Conservation (phyloP, 2,797 vertebrate species). For the Helicolenus hilgendorfi region DNA sequence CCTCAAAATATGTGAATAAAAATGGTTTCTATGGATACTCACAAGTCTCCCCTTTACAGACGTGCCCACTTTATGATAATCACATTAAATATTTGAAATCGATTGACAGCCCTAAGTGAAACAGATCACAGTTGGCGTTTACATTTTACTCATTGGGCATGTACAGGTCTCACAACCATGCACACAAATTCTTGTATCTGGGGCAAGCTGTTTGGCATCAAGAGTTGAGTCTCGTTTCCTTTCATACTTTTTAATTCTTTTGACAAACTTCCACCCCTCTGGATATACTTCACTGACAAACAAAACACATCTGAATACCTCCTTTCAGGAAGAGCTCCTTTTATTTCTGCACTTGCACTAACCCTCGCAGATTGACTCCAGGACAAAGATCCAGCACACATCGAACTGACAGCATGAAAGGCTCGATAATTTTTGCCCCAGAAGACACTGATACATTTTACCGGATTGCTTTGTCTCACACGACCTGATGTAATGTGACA, state of each 20-base stretch:
- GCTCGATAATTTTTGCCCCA: constrained; percentile 26
- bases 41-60: too few relatives aligned
- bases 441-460: constrained; percentile 53
- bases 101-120: too few relatives aligned
- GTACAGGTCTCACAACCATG: not conserved
- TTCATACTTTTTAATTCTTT: constrained; percentile 71
- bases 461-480: constrained; percentile 42
- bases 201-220: constrained; percentile 65
- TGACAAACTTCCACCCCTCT: constrained; percentile 72
- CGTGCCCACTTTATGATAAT: too few relatives aligned
- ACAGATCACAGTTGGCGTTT: not conserved
- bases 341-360: constrained; percentile 19
- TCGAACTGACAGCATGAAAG: constrained; percentile 65
- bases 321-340: constrained; percentile 45
- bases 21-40: rapidly evolving
- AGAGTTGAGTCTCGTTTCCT: constrained; percentile 59
- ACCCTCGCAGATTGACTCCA: constrained; percentile 47
- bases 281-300: constrained; percentile 62
- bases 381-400: constrained; percentile 50
- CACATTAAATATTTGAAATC: too few relatives aligned
- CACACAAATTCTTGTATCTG: constrained; percentile 45
- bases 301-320: constrained; percentile 61
- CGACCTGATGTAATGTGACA: constrained; percentile 58
- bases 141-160: not conserved
- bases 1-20: too few relatives aligned